Base-by-base conservation (phyloP, 1,140 invertebrate genomes). In the Chelonus insularis region DNA sequence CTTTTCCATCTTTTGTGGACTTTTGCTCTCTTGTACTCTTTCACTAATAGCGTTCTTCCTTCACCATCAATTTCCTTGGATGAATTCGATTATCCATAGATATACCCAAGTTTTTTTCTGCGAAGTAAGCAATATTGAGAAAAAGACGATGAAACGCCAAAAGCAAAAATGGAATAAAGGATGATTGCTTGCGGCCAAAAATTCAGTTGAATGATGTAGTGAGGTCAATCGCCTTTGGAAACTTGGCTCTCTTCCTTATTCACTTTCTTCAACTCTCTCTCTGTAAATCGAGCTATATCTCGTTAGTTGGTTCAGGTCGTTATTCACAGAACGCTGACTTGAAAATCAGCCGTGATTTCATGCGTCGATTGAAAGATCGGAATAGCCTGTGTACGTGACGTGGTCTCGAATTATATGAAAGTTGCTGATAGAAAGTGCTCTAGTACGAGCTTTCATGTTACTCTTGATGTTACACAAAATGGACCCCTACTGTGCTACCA, bases 81-180 rank as follows among this genome's bases (percentile, higher is more conserved):
- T 67, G 71, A 75, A 77, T 79, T 78, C 74, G 77, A 79, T 79
- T 78, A 79, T 76, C 75, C 75, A 74, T 75, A 74, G 73, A 66
- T 75, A 75, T 72, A 75, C 60, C 52, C 7, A 5, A 7, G 18
- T 12, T 12, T 25, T 25, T 16, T 41, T 16, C 34, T 23, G 57
- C 48, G n/a, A 51, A 62, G 64, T 60, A 62, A 66, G 64, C 64
- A 66, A 57, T 60, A 62, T 45, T 50, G 29, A 54, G 23, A 54
- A 64, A n/a, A 48, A 50, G 56, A 52, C 18, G 39, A 36, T 11
- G 54, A 39, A 51, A 21, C 11, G 41, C 9, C 5, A 18, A 43
- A 50, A 36, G 32, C 8, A 21, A 37, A 16, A 32, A 20, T 16
- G 2, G 6, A 34, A 11, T 20, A 56, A 48, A 21, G 23, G 21